Evolutionary conservation across 2,888 invertebrate species (phyloP).

Genomic region (Mamestra brassicae): DNA sequence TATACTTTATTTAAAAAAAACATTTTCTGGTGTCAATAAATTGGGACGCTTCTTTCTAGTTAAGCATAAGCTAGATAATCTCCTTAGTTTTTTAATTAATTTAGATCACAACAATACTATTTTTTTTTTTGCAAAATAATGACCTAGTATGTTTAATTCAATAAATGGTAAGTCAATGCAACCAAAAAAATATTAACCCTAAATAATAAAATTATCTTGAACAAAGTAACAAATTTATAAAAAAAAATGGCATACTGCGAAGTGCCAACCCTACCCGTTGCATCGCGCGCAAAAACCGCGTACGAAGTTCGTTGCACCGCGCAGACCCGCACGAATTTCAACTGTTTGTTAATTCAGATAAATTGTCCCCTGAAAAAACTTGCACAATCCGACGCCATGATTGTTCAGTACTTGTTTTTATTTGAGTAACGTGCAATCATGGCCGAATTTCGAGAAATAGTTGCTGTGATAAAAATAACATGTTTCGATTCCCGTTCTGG

Average conservation of each 20-base stretch:
- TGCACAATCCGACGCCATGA: conserved; percentile 45
- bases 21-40: not conserved
- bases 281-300: conserved; percentile 48
- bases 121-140: not conserved
- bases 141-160: not conserved
- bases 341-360: conserved; percentile 59
- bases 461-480: conserved; percentile 34
- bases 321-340: conserved; percentile 51
- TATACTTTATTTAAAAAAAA: not conserved
- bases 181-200: too few species aligned
- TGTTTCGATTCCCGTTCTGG: not conserved
- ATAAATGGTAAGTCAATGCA: not conserved
- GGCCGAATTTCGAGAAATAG: conserved; percentile 27
- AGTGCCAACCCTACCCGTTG: conserved; percentile 32
- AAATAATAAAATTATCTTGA: too few species aligned
- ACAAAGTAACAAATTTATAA: not conserved
- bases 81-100: not conserved
- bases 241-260: not conserved
- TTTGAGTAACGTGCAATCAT: conserved; percentile 35
- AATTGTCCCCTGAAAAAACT: conserved; percentile 59
- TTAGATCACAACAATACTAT: not conserved
- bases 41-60: too few species aligned
- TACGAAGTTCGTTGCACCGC: conserved; percentile 52
- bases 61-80: too few species aligned
- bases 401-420: conserved; percentile 49